These are phyloP conservation scores for Molothrus ater DNA, from an alignment of 2,797 vertebrate genomes.

Conservation along the genomic window DNA sequence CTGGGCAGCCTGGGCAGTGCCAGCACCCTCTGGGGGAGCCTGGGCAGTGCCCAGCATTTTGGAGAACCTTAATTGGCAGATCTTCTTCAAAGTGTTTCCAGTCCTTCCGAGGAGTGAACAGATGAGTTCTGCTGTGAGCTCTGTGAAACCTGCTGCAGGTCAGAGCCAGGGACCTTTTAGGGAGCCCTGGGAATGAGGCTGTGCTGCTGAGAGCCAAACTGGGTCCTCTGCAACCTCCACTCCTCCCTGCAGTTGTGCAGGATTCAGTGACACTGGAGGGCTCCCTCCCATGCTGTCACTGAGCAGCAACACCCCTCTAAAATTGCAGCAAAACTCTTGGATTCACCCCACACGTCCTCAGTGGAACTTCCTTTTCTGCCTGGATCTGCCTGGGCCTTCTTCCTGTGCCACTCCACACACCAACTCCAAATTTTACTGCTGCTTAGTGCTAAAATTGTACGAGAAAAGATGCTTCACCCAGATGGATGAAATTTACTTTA, in stretches of 20 bases:
- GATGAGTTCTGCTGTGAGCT: background rate
- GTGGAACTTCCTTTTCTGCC: background rate
- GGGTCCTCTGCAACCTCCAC: background rate
- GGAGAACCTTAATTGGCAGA: background rate
- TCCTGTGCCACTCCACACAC: background rate
- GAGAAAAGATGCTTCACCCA: background rate
- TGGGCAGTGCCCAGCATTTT: background rate
- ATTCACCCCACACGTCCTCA: background rate
- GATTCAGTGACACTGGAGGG: background rate
- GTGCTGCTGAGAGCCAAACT: background rate
- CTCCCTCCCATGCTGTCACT: background rate
- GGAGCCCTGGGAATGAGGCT: background rate
- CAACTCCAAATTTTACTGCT: background rate
- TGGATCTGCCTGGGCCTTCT: background rate
- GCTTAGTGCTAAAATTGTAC: background rate
- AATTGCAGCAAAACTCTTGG: background rate
- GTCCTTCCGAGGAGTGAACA: accelerated
- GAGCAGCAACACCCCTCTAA: background rate
- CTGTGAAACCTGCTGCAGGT: background rate
- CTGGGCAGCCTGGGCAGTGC: background rate
- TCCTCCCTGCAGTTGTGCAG: background rate
- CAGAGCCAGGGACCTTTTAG: background rate
- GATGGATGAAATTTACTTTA: background rate
- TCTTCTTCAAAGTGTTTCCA: background rate
- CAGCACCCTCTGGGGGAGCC: background rate